These are phyloP conservation scores for Thamnophis sirtalis DNA, from an alignment of 2,113 vertebrate genomes.

Conservation along the genomic window DNA sequence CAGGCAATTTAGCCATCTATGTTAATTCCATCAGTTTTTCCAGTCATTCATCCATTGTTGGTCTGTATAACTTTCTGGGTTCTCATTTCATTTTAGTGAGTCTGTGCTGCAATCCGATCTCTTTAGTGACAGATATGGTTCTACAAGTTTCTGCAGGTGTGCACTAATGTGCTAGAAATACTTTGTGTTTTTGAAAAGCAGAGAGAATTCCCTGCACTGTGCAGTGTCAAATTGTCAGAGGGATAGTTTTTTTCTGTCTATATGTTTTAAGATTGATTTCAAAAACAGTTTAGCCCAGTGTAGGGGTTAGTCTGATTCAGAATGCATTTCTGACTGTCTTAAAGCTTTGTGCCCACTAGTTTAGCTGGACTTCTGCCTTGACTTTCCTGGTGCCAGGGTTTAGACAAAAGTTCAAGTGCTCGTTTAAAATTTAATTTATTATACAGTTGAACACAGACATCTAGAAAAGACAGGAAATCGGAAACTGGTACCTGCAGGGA, in stretches of 20 bases:
- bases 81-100: no score
- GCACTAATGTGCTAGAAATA: fast-evolving
- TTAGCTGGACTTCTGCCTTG: background rate
- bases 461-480: background rate
- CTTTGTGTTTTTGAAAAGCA: background rate
- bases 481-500: background rate
- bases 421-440: background rate
- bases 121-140: background rate
- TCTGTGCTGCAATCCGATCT: background rate
- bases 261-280: background rate
- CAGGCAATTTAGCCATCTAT: no score
- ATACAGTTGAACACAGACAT: background rate
- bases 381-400: background rate
- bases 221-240: background rate
- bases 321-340: background rate
- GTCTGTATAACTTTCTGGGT: background rate
- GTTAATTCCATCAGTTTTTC: background rate
- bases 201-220: background rate
- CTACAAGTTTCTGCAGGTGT: background rate
- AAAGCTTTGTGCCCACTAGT: background rate
- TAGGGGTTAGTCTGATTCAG: background rate
- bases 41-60: background rate
- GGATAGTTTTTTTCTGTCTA: background rate
- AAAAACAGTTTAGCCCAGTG: background rate
- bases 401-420: background rate